Percentiles rank a stretch among this genome's conserved stretches.
These are phyloP conservation scores for Valencia hispanica DNA, from an alignment of 2,797 vertebrate genomes.

Conservation along the genomic window DNA sequence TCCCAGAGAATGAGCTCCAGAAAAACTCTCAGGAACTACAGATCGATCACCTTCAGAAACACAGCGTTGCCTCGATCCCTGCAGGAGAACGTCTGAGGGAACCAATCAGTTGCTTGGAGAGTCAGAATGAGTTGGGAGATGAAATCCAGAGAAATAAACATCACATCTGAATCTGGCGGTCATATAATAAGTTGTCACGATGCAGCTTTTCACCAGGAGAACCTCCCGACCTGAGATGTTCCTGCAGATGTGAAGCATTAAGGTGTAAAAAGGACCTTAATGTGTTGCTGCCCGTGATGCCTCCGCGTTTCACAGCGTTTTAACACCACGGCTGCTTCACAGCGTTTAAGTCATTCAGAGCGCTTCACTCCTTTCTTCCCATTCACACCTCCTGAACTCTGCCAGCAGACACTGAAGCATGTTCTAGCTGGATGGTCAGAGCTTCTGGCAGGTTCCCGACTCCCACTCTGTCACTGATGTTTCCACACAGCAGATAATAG, in stretches of 20 bases:
- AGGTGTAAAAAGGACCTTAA: not conserved
- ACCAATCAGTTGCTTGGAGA: not conserved
- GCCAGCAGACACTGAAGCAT: constrained; percentile 43
- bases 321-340: not conserved
- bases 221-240: not conserved
- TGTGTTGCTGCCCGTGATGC: not conserved
- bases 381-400: constrained; percentile 41
- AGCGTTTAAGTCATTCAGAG: constrained; percentile 15
- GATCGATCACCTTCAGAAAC: not conserved
- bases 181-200: not conserved
- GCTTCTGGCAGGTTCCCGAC: constrained; percentile 40
- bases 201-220: not conserved
- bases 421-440: constrained; percentile 11
- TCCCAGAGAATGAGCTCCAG: not conserved
- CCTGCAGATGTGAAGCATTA: not conserved
- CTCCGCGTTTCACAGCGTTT: not conserved
- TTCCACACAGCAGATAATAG: constrained; percentile 53
- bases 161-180: not conserved
- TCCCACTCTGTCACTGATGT: constrained; percentile 48
- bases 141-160: too few species aligned
- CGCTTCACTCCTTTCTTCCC: constrained; percentile 8
- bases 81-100: not conserved
- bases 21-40: not conserved
- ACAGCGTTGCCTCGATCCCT: not conserved
- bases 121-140: too few species aligned